Percentiles rank a stretch among this genome's conserved stretches.
phyloP scores from a whole-genome alignment of 2,797 vertebrate genomes.

The Ptychadena robeensis region DNA sequence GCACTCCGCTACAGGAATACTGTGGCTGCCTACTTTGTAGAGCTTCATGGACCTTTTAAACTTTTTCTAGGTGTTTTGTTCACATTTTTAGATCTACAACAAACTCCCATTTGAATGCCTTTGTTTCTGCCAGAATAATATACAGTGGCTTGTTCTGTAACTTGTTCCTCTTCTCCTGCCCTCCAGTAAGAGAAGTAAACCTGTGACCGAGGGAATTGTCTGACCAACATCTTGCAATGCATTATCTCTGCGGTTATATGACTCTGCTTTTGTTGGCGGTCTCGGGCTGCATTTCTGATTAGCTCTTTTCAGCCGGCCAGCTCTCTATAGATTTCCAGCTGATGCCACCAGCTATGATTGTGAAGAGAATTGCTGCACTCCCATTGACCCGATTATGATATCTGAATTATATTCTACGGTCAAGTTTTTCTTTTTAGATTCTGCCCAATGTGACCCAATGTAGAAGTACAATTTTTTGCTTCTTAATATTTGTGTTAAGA shows the following conservation, averaged over 20 bases:
- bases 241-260: not conserved
- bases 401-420: not conserved
- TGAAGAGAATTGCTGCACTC: not conserved
- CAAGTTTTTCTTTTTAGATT: not conserved
- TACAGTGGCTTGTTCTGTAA: not conserved
- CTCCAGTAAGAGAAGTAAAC: not conserved
- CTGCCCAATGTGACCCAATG: not conserved
- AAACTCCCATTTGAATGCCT: not conserved
- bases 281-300: constrained; percentile 9
- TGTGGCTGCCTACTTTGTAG: too few relatives aligned
- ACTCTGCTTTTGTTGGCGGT: constrained; percentile 14
- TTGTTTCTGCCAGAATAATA: not conserved
- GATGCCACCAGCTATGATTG: constrained; percentile 3
- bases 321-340: not conserved
- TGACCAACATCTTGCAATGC: not conserved
- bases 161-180: not conserved
- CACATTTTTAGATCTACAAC: too few relatives aligned
- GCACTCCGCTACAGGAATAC: too few relatives aligned
- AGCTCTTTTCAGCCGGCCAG: constrained; percentile 2
- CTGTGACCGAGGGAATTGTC: not conserved
- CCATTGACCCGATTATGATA: constrained; percentile 3
- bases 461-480: too few relatives aligned
- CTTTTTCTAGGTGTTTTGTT: too few relatives aligned
- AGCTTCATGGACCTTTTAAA: too few relatives aligned
- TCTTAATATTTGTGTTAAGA: too few relatives aligned